Base-by-base conservation (phyloP, 2,888 invertebrate species). In the Argynnis bischoffii region DNA sequence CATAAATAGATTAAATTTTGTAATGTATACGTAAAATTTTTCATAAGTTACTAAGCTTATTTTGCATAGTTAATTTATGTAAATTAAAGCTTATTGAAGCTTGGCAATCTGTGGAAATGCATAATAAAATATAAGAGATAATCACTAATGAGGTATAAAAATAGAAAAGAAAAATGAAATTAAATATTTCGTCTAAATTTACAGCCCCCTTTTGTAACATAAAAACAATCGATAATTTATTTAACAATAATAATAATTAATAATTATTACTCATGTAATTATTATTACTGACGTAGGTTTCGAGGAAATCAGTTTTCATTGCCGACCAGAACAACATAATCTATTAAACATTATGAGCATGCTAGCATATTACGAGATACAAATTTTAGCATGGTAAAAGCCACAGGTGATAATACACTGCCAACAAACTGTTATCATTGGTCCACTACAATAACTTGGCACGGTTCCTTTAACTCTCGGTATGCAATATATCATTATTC, bases 371-470 rank as follows among this genome's bases (percentile, higher is more conserved):
- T 31, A 47, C 18, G 18, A 48, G 15, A 18, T 60, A 54, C 21
- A 46, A 31, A 60, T 15, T 41, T 5, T 61, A 54, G 13, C 31
- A 48, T 61, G 54, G 61, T 66, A 47, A 35, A 66, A 50, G 59
- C 48, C 60, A 56, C 67, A 50, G 64, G 51, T 69, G 65, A 66
- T 63, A 64, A 60, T 64, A 57, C 46, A 63, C 51, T 63, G 57
- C 51, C 56, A 63, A 63, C 53, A 61, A 35, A 61, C 18, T 57
- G 66, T 51, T 63, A 69, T 54, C 41, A 61, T 48, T 63, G 48
- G 63, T 61, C 66, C 14, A 51, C 57, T 65, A 69, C 69, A 69
- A 63, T 69, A 63, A 51, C 47, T 69, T 69, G 69, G 69, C 69
- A 69, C 69, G 11, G 53, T 41, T 35, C 53, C 63, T 63, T 21